Evolutionary conservation across 2,113 vertebrate genomes (phyloP).

Genomic region (Carassius gibelio): DNA sequence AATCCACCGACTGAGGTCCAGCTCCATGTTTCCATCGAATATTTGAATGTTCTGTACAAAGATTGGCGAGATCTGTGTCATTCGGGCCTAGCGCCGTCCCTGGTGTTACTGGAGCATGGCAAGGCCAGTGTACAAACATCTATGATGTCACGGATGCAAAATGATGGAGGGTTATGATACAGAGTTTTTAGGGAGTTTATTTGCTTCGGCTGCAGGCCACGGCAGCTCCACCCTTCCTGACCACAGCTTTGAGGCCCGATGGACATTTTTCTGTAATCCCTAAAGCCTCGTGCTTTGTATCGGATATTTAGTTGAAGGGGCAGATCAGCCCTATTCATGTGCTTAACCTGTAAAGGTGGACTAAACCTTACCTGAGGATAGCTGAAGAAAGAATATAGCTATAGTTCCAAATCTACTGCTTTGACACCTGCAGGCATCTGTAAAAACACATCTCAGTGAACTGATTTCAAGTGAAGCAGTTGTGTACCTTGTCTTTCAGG

Average conservation of each 20-base stretch:
- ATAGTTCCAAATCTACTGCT: neutral
- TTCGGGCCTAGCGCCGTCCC: neutral
- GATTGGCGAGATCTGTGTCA: neutral
- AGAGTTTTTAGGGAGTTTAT: slow-evolving; percentile 10
- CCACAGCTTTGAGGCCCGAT: slow-evolving; percentile 14
- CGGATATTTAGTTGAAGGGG: slow-evolving; percentile 55
- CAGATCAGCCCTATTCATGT: slow-evolving; percentile 42
- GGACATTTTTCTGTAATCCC: slow-evolving; percentile 38
- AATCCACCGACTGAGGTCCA: slow-evolving; percentile 25
- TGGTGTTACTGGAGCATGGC: slow-evolving; percentile 7
- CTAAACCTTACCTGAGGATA: slow-evolving; percentile 40
- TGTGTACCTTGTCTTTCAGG: neutral
- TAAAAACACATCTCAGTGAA: neutral
- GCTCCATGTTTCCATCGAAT: neutral
- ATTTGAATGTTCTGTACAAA: slow-evolving; percentile 14
- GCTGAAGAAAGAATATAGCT: neutral
- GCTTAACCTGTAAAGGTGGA: slow-evolving; percentile 27
- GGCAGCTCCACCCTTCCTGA: slow-evolving; percentile 29
- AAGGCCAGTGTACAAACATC: neutral
- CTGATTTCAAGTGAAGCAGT: neutral
- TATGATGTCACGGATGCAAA: neutral
- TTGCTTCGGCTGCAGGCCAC: neutral
- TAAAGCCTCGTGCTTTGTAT: slow-evolving; percentile 43
- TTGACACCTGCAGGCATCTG: slow-evolving; percentile 11
- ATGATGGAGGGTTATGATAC: neutral